Conservation (phyloP, 2,113 vertebrate species). For the Baryphthengus martii region DNA sequence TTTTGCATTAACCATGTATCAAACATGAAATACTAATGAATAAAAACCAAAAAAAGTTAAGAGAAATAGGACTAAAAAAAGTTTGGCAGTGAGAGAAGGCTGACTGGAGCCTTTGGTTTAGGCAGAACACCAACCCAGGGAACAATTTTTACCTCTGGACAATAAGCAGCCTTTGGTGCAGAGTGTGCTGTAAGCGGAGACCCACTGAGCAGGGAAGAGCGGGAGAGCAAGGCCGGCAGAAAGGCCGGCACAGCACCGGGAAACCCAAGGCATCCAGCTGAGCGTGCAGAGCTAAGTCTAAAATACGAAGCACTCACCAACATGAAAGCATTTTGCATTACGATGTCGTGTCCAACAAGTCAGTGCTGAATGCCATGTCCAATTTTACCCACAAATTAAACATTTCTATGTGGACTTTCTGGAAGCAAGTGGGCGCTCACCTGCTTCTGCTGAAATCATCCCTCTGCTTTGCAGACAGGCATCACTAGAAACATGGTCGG, state of each 20-base stretch:
- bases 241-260: not conserved
- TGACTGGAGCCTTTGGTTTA: not conserved
- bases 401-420: not conserved
- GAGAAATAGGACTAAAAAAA: not conserved
- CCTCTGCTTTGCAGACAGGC: not conserved
- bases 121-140: not conserved
- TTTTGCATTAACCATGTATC: not conserved
- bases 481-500: not conserved
- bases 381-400: not conserved
- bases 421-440: rapidly evolving
- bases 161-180: not conserved
- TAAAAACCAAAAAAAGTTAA: not conserved
- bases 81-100: not conserved
- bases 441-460: not conserved
- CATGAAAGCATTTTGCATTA: not conserved
- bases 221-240: not conserved
- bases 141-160: not conserved
- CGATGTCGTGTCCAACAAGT: not conserved
- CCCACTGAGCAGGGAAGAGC: rapidly evolving
- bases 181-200: rapidly evolving
- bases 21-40: not conserved
- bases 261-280: not conserved
- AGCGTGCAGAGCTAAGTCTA: not conserved
- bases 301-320: not conserved
- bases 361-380: not conserved